These are phyloP conservation scores for Aurelia coerulea DNA, from an alignment of 30 jellyfish, hydroid and myxozoan species.

Conservation along the genomic window DNA sequence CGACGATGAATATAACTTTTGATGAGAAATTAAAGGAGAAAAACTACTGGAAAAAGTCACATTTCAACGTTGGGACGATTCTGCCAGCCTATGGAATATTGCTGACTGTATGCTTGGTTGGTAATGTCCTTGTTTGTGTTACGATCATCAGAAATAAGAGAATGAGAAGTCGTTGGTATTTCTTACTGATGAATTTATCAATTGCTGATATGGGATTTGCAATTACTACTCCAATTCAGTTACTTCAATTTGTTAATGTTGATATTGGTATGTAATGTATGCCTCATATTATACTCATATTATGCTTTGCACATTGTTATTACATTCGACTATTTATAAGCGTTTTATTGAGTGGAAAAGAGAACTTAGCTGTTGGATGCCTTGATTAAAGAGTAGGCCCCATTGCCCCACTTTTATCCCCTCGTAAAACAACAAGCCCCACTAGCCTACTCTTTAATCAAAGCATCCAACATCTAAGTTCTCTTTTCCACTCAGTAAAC, in stretches of 20 bases:
- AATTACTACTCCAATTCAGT: conserved; percentile 53
- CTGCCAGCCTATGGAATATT: conserved; percentile 51
- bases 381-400: too few species aligned
- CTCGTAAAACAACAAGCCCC: too few species aligned
- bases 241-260: conserved; percentile 35
- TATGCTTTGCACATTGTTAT: background rate
- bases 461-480: too few species aligned
- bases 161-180: conserved; percentile 64
- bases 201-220: conserved; percentile 71
- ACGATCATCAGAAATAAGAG: conserved; percentile 27
- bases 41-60: conserved; percentile 42
- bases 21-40: background rate
- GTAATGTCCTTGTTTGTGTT: conserved; percentile 31
- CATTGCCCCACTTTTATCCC: too few species aligned
- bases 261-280: conserved; percentile 39
- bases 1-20: too few species aligned
- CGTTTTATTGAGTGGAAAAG: background rate
- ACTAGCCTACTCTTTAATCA: too few species aligned
- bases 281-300: too few species aligned
- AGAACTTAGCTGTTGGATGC: too few species aligned
- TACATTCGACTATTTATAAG: background rate
- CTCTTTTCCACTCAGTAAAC: background rate
- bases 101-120: conserved; percentile 38
- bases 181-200: conserved; percentile 44
- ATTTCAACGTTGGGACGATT: conserved; percentile 12